Percentiles rank a stretch among this genome's conserved stretches.
These are phyloP conservation scores for Cacoxenus indagator DNA, from an alignment of 2,888 invertebrate genomes.

Conservation along the genomic window DNA sequence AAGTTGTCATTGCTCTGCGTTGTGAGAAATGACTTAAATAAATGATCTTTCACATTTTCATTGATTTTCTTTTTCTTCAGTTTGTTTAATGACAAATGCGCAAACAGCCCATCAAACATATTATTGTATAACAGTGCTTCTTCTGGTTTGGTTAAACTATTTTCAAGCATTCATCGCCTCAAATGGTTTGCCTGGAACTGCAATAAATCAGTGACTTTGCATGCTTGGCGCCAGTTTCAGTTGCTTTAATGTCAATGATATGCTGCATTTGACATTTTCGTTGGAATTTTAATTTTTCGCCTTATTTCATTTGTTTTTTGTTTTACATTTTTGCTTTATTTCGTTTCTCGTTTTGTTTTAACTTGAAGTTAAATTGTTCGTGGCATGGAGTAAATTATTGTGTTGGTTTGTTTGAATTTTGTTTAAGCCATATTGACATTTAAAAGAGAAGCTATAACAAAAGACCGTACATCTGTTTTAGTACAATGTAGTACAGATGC, in stretches of 20 bases:
- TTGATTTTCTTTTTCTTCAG: neutral
- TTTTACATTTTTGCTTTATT: no score
- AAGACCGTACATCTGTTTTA: neutral
- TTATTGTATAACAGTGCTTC: neutral
- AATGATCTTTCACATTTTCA: constrained; percentile 11
- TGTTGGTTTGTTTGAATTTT: no score
- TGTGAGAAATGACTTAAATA: neutral
- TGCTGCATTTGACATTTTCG: constrained; percentile 15
- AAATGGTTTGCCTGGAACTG: no score
- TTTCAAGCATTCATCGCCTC: neutral
- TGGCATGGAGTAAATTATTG: no score
- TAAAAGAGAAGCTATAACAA: no score
- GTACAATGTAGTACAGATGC: neutral
- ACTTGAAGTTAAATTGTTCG: no score
- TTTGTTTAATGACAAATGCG: neutral
- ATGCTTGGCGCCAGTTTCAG: neutral
- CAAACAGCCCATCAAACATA: neutral
- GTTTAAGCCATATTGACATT: no score
- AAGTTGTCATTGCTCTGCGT: neutral
- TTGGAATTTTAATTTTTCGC: constrained; percentile 16
- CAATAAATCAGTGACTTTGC: neutral
- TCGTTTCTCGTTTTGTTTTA: no score
- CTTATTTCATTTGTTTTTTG: neutral
- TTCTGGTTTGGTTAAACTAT: neutral
- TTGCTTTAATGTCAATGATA: constrained; percentile 20